phyloP scores from a whole-genome alignment of 2,113 vertebrate species.

The Amblyornis subalaris region DNA sequence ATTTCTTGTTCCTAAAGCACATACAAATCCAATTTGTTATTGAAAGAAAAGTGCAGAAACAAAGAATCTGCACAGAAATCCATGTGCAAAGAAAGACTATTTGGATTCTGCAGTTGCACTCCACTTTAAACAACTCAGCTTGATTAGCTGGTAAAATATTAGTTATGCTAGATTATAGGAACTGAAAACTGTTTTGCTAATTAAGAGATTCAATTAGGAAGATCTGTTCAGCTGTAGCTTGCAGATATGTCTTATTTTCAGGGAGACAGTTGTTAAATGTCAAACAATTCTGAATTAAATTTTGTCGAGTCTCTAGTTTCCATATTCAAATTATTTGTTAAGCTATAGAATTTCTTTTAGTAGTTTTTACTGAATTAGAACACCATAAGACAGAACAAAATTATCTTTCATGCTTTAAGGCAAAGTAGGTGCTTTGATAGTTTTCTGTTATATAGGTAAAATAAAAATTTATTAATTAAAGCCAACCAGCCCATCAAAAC shows the following conservation, averaged over 20 bases:
- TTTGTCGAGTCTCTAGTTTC: neutral
- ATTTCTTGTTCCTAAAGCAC: neutral
- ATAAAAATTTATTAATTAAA: neutral
- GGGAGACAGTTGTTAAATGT: neutral
- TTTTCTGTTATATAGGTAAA: neutral
- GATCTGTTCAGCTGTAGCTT: conserved; percentile 25
- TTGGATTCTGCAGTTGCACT: neutral
- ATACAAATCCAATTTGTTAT: conserved; percentile 11
- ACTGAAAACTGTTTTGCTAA: conserved; percentile 21
- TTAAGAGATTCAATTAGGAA: conserved; percentile 42
- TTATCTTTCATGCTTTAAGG: neutral
- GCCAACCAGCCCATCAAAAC: neutral
- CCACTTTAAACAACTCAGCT: conserved; percentile 43
- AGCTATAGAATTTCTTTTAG: neutral
- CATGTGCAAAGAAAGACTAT: neutral
- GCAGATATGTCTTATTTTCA: conserved; percentile 39
- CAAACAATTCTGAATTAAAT: neutral
- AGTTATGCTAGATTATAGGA: conserved; percentile 38
- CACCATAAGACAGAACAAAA: neutral
- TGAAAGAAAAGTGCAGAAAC: neutral
- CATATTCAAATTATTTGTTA: neutral
- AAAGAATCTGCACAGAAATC: neutral
- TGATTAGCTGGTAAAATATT: conserved; percentile 58
- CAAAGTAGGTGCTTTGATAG: neutral
- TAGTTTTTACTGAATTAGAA: neutral